Conservation (phyloP, 2,888 invertebrate genomes). For the Lacanobia wlatinum region DNA sequence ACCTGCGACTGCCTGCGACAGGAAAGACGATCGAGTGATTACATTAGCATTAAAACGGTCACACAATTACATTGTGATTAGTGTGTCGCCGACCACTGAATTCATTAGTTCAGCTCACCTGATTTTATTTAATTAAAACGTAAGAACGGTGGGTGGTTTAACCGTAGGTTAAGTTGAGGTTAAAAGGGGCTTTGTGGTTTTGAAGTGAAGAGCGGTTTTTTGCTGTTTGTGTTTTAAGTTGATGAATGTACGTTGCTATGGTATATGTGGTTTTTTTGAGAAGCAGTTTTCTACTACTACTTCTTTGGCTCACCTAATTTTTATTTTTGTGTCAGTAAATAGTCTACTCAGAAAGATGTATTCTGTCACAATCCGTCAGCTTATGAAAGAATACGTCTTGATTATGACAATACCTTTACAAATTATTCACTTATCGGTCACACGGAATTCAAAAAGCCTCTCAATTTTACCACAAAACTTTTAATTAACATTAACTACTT, state of each 20-base stretch:
- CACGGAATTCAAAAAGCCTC: neutral
- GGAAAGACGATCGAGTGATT: conserved; percentile 73
- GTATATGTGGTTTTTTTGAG: neutral
- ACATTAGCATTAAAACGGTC: conserved; percentile 89
- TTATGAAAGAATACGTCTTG: too few relatives aligned
- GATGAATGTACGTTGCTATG: neutral
- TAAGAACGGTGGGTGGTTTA: conserved; percentile 53
- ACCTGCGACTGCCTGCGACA: conserved; percentile 68
- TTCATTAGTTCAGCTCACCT: conserved; percentile 91
- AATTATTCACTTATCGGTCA: neutral
- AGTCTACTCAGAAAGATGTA: too few relatives aligned
- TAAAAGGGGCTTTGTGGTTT: conserved; percentile 51
- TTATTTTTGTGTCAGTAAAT: too few relatives aligned
- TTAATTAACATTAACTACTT: conserved; percentile 40
- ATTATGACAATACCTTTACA: neutral
- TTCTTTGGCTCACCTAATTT: too few relatives aligned
- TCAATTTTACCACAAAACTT: conserved; percentile 21
- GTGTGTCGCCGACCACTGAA: conserved; percentile 88
- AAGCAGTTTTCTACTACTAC: too few relatives aligned
- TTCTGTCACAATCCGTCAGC: neutral
- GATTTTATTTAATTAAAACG: conserved; percentile 90
- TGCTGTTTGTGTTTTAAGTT: neutral
- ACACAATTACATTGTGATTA: conserved; percentile 88
- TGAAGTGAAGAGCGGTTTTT: conserved; percentile 7
- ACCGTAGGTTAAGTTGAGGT: conserved; percentile 49